These are phyloP conservation scores for Vanessa cardui DNA, from an alignment of 2,888 invertebrate genomes.

Conservation along the genomic window DNA sequence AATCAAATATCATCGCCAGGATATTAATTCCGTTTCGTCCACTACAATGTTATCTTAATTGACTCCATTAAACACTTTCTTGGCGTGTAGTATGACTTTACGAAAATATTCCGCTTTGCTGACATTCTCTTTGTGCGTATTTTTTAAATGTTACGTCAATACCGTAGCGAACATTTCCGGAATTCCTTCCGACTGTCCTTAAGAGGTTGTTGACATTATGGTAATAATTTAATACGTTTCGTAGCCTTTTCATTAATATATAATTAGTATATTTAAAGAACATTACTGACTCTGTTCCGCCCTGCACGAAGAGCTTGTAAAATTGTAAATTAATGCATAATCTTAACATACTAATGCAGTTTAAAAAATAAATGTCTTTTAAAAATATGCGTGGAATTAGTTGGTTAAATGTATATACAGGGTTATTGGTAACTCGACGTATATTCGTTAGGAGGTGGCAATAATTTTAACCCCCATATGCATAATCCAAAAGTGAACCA, in stretches of 20 bases:
- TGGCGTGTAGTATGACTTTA: constrained; percentile 30
- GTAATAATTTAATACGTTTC: constrained; percentile 17
- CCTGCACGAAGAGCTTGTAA: not conserved
- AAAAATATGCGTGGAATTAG: too few species aligned
- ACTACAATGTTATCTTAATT: constrained; percentile 7
- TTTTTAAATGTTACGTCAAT: constrained; percentile 29
- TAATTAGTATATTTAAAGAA: constrained; percentile 5
- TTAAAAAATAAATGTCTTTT: too few species aligned
- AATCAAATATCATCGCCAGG: not conserved
- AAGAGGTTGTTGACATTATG: constrained; percentile 25
- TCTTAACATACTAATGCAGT: not conserved
- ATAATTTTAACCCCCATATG: too few species aligned
- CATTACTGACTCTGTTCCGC: not conserved
- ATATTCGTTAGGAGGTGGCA: too few species aligned
- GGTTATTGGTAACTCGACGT: too few species aligned
- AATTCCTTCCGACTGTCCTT: constrained; percentile 30
- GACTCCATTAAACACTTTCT: constrained; percentile 24
- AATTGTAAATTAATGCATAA: not conserved
- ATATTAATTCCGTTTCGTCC: not conserved
- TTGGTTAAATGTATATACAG: too few species aligned
- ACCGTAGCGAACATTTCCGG: constrained; percentile 22
- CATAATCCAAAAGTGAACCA: too few species aligned
- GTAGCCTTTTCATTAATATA: constrained; percentile 1
- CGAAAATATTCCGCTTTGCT: constrained; percentile 20
- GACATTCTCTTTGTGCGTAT: constrained; percentile 26